Evolutionary conservation across 2,797 vertebrate genomes (phyloP).

Genomic region (Psittacula derbiana): DNA sequence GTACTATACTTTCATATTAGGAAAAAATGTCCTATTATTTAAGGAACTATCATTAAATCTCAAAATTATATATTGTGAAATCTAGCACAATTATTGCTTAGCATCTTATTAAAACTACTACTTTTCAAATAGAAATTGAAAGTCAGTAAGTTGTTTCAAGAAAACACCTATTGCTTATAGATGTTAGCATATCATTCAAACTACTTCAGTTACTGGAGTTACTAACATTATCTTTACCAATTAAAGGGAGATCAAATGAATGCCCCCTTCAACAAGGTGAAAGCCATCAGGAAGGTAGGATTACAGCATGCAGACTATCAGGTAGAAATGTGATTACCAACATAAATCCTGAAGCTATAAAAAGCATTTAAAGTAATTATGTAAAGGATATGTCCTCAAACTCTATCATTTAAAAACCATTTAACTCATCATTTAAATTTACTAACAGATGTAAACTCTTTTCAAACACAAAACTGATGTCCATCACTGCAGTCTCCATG

Average conservation of each 20-base stretch:
- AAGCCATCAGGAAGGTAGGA: conserved; percentile 34
- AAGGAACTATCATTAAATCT: background rate
- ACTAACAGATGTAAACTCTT: conserved; percentile 62
- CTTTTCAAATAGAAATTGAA: background rate
- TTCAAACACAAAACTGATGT: background rate
- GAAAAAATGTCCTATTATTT: background rate
- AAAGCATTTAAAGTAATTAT: conserved; percentile 50
- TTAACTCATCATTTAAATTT: conserved; percentile 63
- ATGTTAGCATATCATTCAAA: background rate
- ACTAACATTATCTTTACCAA: background rate
- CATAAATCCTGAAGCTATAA: conserved; percentile 50
- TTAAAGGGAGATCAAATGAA: background rate
- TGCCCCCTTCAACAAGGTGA: conserved; percentile 30
- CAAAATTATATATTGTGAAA: background rate
- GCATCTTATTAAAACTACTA: background rate
- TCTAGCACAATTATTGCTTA: background rate
- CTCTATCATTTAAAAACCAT: conserved; percentile 50
- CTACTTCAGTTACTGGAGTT: background rate
- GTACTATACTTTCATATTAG: background rate
- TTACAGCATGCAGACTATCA: background rate
- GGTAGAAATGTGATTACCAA: conserved; percentile 38
- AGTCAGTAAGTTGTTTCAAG: background rate
- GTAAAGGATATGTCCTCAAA: conserved; percentile 52
- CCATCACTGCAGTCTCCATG: background rate
- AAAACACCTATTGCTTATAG: background rate